Conservation (phyloP, 2,113 vertebrate genomes). For the Oreotrochilus melanogaster region DNA sequence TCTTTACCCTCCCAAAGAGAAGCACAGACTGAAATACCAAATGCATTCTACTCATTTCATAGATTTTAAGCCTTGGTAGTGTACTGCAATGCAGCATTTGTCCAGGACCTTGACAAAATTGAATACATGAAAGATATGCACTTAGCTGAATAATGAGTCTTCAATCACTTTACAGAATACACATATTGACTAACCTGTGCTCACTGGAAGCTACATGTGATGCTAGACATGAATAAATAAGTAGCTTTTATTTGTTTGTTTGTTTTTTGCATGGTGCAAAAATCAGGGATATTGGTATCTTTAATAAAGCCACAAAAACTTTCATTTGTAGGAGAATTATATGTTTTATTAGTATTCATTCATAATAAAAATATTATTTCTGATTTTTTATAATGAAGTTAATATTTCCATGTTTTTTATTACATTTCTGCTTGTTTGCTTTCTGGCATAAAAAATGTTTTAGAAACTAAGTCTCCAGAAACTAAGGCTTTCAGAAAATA, state of each 20-base stretch:
- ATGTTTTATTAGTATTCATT: background rate
- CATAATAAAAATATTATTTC: background rate
- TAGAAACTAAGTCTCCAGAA: background rate
- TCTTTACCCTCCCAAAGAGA: background rate
- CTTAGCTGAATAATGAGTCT: background rate
- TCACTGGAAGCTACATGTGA: background rate
- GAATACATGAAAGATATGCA: background rate
- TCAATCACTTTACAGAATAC: background rate
- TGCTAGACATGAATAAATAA: background rate
- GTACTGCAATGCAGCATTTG: slow-evolving; percentile 38
- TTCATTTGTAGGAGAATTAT: background rate
- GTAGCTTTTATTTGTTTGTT: background rate
- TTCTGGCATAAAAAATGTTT: background rate
- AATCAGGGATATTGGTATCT: background rate
- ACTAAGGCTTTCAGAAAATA: background rate
- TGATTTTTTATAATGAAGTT: background rate
- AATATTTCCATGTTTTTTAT: background rate
- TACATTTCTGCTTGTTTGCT: background rate
- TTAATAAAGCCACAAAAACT: background rate
- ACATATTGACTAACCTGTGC: background rate
- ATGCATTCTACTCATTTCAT: background rate
- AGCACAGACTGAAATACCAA: background rate
- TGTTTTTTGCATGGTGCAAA: background rate
- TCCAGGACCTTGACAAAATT: background rate
- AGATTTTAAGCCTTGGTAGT: background rate